These are phyloP conservation scores for Alectura lathami DNA, from an alignment of 2,113 vertebrate genomes.

Conservation along the genomic window DNA sequence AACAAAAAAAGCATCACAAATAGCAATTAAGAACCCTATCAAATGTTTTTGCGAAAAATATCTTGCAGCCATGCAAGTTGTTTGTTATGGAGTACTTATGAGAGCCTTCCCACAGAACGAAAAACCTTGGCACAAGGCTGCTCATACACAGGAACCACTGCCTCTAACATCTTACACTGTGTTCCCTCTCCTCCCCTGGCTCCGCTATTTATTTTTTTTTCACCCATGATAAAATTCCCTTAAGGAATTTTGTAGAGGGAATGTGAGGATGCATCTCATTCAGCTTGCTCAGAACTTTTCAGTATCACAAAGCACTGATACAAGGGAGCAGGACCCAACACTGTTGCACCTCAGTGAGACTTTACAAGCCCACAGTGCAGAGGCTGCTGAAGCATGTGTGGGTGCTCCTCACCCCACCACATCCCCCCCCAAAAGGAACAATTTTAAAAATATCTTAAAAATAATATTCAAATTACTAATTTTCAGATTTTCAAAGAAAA, in stretches of 20 bases:
- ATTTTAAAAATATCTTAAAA: not conserved
- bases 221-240: not conserved
- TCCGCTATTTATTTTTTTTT: not conserved
- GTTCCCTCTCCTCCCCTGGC: not conserved
- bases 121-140: not conserved
- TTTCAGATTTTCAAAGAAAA: too few species aligned
- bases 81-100: not conserved
- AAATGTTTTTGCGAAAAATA: not conserved
- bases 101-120: not conserved
- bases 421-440: not conserved
- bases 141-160: not conserved
- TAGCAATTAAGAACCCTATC: not conserved
- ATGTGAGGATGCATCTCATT: not conserved
- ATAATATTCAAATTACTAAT: not conserved
- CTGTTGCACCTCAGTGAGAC: not conserved
- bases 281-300: not conserved
- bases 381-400: not conserved
- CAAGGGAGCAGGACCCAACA: not conserved
- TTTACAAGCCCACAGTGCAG: fast-evolving
- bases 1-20: not conserved
- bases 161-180: fast-evolving
- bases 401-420: not conserved
- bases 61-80: not conserved
- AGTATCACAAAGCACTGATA: not conserved
- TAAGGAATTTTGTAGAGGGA: fast-evolving